These are phyloP conservation scores for Melanerpes formicivorus DNA, from an alignment of 2,113 vertebrate species.

Conservation along the genomic window DNA sequence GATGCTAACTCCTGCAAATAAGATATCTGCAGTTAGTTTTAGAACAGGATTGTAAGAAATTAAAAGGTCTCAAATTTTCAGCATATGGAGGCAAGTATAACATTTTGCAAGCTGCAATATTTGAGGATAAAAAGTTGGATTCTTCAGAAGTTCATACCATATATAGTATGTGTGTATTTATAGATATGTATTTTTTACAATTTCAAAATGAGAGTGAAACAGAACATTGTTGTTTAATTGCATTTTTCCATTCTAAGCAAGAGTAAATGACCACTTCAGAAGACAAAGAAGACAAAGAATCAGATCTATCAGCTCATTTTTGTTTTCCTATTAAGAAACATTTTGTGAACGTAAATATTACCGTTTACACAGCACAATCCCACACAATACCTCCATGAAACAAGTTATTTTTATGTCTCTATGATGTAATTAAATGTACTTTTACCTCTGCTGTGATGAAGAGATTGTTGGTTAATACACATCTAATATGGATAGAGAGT, in stretches of 20 bases:
- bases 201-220: neutral
- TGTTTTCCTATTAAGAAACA: neutral
- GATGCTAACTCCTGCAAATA: neutral
- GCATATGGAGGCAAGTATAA: neutral
- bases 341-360: neutral
- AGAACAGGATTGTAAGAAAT: neutral
- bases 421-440: conserved; percentile 14
- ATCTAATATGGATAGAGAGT: neutral
- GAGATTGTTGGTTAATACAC: neutral
- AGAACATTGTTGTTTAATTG: neutral
- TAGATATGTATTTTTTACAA: neutral
- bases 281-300: conserved; percentile 11
- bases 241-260: neutral
- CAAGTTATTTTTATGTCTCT: conserved; percentile 7
- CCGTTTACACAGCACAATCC: neutral
- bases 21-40: neutral
- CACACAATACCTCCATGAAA: neutral
- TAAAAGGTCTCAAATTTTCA: neutral
- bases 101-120: neutral
- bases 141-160: neutral
- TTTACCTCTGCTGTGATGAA: conserved; percentile 5
- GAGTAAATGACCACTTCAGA: neutral
- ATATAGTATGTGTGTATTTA: neutral
- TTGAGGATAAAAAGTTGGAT: neutral
- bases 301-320: neutral